Conservation (phyloP, 1,140 invertebrate species). For the Neotoxoptera formosana region DNA sequence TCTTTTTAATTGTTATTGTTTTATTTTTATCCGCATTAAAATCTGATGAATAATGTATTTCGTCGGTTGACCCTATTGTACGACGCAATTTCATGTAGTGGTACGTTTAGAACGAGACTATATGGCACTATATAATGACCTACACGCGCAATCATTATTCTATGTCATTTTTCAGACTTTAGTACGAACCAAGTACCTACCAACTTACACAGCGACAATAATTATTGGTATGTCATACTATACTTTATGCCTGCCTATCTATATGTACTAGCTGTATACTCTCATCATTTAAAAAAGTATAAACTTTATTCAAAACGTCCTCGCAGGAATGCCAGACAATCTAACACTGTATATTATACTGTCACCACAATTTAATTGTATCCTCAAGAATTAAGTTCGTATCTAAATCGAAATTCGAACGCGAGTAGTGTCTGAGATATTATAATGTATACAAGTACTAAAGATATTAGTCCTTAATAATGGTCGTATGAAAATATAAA, state of each 20-base stretch:
- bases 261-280: neutral
- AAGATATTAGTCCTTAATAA: neutral
- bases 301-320: neutral
- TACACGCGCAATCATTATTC: neutral
- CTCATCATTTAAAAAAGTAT: neutral
- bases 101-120: neutral
- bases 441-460: neutral
- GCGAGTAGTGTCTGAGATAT: neutral
- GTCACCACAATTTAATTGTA: neutral
- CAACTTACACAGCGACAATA: neutral
- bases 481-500: neutral
- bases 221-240: neutral
- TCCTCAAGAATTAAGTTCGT: neutral
- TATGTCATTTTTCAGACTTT: neutral
- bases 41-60: conserved; percentile 17
- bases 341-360: neutral
- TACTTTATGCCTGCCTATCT: neutral
- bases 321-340: neutral
- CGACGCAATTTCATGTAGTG: neutral
- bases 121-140: neutral
- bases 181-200: neutral
- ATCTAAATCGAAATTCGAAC: neutral
- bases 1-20: conserved; percentile 1
- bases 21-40: conserved; percentile 10
- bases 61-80: neutral